Base-by-base conservation (phyloP, 1,140 invertebrate species). In the Pygmarrhopalites habei region DNA sequence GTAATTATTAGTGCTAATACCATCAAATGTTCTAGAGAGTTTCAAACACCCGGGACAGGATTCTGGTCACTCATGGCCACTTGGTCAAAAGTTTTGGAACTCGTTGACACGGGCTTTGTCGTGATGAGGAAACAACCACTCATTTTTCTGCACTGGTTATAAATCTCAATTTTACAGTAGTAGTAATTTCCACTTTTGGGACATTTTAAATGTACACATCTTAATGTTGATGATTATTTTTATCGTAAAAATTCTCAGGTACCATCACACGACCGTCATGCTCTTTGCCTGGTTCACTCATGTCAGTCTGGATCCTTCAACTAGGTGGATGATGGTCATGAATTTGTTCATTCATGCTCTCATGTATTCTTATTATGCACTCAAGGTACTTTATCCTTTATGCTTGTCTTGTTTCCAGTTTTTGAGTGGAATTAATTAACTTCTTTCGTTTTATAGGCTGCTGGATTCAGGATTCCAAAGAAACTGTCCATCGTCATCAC, bases 111-210 rank as follows among this genome's bases (percentile, higher is more conserved):
- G 0, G 19, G 60, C 19, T 67, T 67, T 49, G 57, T 67, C 39
- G 51, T 64, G 14, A 30, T 67, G 0, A 21, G 58, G 3, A 67
- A 67, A 52, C 61, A 64, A 41, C 55, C 55, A 46, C 28, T 67
- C 29, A 60, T 64, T 39, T 64, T 67, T 23, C 29, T 67, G 12
- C 65, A 67, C 21, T 67, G 65, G 65, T 67, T n/a, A n/a, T n/a
- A n/a, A n/a, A n/a, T n/a, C n/a, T n/a, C n/a, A n/a, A n/a, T n/a
- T n/a, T n/a, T n/a, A n/a, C n/a, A n/a, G n/a, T n/a, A n/a, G n/a
- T n/a, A n/a, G n/a, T n/a, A n/a, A n/a, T n/a, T n/a, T n/a, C n/a
- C n/a, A n/a, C n/a, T n/a, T n/a, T n/a, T n/a, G n/a, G n/a, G n/a
- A n/a, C n/a, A n/a, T n/a, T n/a, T n/a, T n/a, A n/a, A n/a, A n/a